Evolutionary conservation across 2,113 vertebrate species (phyloP).

Genomic region (Sciurus niger): DNA sequence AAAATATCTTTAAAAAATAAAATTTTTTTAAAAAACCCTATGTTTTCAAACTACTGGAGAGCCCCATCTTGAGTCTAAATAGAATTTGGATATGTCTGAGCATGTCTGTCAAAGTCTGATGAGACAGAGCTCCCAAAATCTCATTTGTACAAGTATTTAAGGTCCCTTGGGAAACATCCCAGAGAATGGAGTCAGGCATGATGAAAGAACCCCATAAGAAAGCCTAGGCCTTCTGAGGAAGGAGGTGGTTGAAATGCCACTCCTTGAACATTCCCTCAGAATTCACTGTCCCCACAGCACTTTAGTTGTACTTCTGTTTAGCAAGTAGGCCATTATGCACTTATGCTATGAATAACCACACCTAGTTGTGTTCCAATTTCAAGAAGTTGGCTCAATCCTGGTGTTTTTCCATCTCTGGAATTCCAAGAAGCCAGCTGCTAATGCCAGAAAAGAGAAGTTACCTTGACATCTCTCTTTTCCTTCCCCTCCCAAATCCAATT

Average conservation of each 20-base stretch:
- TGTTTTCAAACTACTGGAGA: constrained; percentile 8
- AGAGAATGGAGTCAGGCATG: not conserved
- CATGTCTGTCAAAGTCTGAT: not conserved
- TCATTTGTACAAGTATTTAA: not conserved
- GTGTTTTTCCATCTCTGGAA: not conserved
- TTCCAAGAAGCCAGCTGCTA: not conserved
- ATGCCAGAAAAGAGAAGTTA: not conserved
- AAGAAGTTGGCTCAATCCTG: not conserved
- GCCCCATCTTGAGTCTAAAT: constrained; percentile 2
- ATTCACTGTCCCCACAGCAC: not conserved
- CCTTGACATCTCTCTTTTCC: not conserved
- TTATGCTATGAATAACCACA: not conserved
- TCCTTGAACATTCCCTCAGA: not conserved
- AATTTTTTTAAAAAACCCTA: not conserved
- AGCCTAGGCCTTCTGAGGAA: not conserved
- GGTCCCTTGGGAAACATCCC: not conserved
- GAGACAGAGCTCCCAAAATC: not conserved
- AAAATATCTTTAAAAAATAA: too few relatives aligned
- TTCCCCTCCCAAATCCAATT: not conserved
- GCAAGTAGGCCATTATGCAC: not conserved
- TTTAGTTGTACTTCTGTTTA: not conserved
- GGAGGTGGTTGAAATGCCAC: not conserved
- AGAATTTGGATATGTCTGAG: not conserved
- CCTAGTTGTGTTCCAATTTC: constrained; percentile 26
- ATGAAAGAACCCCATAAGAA: not conserved